Evolutionary conservation across 2,888 invertebrate species (phyloP).

Genomic region (Pseudoips prasinana): DNA sequence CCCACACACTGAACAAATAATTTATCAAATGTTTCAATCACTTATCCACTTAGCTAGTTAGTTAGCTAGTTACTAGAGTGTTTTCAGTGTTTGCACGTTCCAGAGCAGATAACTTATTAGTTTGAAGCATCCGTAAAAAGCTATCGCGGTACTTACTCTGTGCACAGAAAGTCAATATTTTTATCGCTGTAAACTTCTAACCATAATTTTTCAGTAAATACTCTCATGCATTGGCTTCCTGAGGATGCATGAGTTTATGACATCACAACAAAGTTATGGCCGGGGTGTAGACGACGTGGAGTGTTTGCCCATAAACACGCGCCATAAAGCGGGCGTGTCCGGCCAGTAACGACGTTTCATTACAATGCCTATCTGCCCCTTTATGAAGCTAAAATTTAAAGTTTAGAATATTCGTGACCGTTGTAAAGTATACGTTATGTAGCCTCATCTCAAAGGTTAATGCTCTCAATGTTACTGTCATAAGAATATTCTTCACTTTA

Average conservation of each 20-base stretch:
- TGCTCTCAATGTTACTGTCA: not conserved
- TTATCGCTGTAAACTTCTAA: conserved; percentile 13
- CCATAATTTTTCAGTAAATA: too few species aligned
- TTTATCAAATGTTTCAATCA: too few species aligned
- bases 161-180: too few species aligned
- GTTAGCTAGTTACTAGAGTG: too few species aligned
- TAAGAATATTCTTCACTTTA: too few species aligned
- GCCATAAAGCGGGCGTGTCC: conserved; percentile 39
- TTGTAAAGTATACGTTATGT: conserved; percentile 1
- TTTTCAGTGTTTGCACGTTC: too few species aligned
- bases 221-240: conserved; percentile 34
- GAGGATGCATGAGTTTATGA: conserved; percentile 40
- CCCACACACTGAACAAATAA: too few species aligned
- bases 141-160: too few species aligned
- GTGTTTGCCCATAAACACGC: conserved; percentile 42
- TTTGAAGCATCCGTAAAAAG: too few species aligned
- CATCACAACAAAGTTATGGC: conserved; percentile 44
- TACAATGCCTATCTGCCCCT: conserved; percentile 24
- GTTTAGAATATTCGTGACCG: conserved; percentile 8
- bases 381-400: conserved; percentile 27
- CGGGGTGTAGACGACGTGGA: conserved; percentile 39
- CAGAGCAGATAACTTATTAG: too few species aligned
- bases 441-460: conserved; percentile 1
- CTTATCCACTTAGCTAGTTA: too few species aligned
- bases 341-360: conserved; percentile 26